Base-by-base conservation (phyloP, 92 coral and sea anemone species). In the Porites cylindrica region DNA sequence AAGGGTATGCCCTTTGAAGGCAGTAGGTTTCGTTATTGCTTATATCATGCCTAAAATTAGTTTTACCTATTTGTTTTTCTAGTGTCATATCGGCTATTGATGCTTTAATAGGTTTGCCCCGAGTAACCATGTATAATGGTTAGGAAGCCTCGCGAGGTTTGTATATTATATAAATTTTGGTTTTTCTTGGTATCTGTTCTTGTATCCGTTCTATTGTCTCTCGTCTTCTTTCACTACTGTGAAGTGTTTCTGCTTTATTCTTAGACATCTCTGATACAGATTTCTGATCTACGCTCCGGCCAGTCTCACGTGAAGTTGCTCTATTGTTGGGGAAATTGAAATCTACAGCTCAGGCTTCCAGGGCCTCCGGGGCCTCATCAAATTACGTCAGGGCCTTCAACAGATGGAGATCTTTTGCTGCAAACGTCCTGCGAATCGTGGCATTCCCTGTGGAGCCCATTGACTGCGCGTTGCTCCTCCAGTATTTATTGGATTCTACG, bases 331-430 rank as follows among this genome's bases (percentile, higher is more conserved):
- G 79, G 65, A 74, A 63, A 14, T 73, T 89, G 69, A 78, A 84
- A 59, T 32, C 20, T 24, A 89, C 85, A 51, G 83, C 87, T 5
- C 70, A 77, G 2, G 73, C 89, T 2, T 84, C 89, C 23, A 78
- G 89, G 26, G 86, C 89, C 21, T 54, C 75, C 16, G 92, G 86
- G 6, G 84, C 92, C 56, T 26, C 70, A 0, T 8, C 16, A 1
- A 74, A 52, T 4, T 89, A 89, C 65, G 26, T 68, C 16, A 79
- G 89, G 79, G 87, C 63, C 8, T 89, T 77, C 61, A 84, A 83
- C 11, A 84, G 89, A 89, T 89, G 88, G 91, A 88, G 83, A 62
- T 2, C 75, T 7, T 89, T 89, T 63, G 92, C 89, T 3, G 20
- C 7, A 8, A 59, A 89, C 14, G 24, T 17, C 3, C 32, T 78